Evolutionary conservation across 2,888 invertebrate species (phyloP).

Genomic region (Drosophila gaucha): DNA sequence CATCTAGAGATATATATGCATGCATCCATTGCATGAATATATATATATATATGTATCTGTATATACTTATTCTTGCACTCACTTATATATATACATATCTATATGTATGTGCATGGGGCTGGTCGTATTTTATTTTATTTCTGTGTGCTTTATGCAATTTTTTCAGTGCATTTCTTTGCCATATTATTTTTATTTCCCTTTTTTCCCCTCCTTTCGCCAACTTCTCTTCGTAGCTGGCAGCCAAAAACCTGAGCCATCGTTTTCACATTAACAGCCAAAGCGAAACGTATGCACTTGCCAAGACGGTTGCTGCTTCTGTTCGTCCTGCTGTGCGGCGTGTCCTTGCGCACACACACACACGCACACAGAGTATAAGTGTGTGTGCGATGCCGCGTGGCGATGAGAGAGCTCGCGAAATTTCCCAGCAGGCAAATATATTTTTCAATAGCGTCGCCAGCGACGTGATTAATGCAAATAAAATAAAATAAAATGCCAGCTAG

Average conservation of each 20-base stretch:
- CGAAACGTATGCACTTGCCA: slow-evolving; percentile 79
- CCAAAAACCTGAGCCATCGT: slow-evolving; percentile 78
- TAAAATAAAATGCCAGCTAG: slow-evolving; percentile 70
- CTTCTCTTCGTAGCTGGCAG: slow-evolving; percentile 51
- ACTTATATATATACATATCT: slow-evolving; percentile 19
- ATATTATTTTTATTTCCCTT: slow-evolving; percentile 41
- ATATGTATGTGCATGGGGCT: slow-evolving; percentile 29
- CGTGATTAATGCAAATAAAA: slow-evolving; percentile 80
- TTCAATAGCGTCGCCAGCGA: slow-evolving; percentile 79
- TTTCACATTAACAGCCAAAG: slow-evolving; percentile 80
- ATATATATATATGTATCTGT: slow-evolving; percentile 18
- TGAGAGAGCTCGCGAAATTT: slow-evolving; percentile 66
- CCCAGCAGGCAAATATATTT: slow-evolving; percentile 80
- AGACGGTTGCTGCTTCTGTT: slow-evolving; percentile 38
- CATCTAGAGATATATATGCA: slow-evolving; percentile 28
- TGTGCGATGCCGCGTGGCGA: slow-evolving; percentile 24
- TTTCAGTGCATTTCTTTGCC: slow-evolving; percentile 45
- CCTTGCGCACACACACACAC: slow-evolving; percentile 47
- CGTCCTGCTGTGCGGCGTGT: slow-evolving; percentile 51
- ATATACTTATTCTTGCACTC: slow-evolving; percentile 31
- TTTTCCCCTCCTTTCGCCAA: slow-evolving; percentile 18
- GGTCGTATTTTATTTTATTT: slow-evolving; percentile 58
- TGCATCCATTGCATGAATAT: slow-evolving; percentile 8
- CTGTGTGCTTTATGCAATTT: slow-evolving; percentile 53
- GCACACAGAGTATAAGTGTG: background rate